Conservation (phyloP, 2,113 vertebrate genomes). For the Canis aureus region DNA sequence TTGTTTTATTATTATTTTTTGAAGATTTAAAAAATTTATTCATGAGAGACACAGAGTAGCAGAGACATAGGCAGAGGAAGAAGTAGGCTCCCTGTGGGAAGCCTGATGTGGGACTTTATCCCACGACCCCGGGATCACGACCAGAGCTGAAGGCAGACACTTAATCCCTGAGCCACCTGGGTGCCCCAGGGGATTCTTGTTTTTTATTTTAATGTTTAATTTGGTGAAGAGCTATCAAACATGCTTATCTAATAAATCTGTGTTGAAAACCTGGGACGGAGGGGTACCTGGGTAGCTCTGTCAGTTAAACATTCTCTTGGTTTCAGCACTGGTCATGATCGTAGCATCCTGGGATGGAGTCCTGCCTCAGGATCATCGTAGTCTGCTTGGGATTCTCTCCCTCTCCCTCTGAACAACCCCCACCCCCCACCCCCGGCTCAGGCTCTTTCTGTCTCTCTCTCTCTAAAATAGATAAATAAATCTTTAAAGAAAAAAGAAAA, state of each 20-base stretch:
- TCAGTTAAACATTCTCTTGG: background rate
- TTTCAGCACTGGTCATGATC: background rate
- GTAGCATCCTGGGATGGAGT: background rate
- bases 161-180: too few species aligned
- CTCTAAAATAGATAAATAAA: background rate
- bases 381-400: background rate
- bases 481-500: background rate
- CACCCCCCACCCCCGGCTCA: too few species aligned
- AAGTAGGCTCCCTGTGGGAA: too few species aligned
- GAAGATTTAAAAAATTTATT: too few species aligned
- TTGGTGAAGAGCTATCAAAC: background rate
- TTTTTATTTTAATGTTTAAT: conserved; percentile 30
- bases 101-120: too few species aligned
- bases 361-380: background rate
- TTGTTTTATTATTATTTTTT: background rate
- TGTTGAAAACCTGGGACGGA: background rate
- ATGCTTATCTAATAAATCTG: background rate
- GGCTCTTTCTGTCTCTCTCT: background rate
- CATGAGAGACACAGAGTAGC: too few species aligned
- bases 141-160: too few species aligned
- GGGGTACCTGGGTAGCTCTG: background rate
- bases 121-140: too few species aligned
- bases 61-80: too few species aligned
- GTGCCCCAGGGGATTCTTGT: background rate
- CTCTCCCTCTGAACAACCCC: background rate